These are phyloP conservation scores for Augiades crinisus DNA, from an alignment of 2,888 invertebrate species.

Conservation along the genomic window DNA sequence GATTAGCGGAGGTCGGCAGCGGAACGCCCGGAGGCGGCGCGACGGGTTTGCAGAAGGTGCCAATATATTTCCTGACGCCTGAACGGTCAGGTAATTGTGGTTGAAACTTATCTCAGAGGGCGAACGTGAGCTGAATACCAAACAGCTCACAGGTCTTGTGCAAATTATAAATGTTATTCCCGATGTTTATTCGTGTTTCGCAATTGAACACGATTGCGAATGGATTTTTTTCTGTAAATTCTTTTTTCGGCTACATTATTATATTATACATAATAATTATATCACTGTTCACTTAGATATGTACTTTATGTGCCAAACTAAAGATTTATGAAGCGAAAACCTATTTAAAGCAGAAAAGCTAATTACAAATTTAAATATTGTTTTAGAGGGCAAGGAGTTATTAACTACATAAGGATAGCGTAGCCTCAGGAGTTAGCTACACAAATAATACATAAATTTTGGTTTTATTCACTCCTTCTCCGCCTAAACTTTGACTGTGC, in stretches of 20 bases:
- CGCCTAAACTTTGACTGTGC: no score
- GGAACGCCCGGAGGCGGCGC: conserved; percentile 40
- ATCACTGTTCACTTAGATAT: no score
- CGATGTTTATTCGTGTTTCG: conserved; percentile 38
- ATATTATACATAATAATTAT: no score
- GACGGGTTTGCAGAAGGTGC: conserved; percentile 64
- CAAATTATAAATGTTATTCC: conserved; percentile 66
- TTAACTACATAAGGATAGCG: no score
- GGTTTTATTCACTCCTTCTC: no score
- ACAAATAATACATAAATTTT: no score
- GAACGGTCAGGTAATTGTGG: conserved; percentile 79
- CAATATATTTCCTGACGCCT: conserved; percentile 78
- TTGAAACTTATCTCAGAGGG: conserved; percentile 76
- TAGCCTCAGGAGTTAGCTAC: no score
- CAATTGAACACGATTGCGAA: conserved; percentile 29
- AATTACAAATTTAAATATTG: no score
- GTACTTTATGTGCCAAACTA: no score
- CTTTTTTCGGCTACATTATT: not conserved
- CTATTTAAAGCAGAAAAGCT: no score
- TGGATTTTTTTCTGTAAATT: conserved; percentile 6
- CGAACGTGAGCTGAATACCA: conserved; percentile 70
- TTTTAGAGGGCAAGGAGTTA: no score
- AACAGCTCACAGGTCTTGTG: conserved; percentile 56
- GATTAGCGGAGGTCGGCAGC: conserved; percentile 49
- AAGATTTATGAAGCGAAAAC: no score